These are phyloP conservation scores for Halocaridina rubra DNA, from an alignment of 2,888 invertebrate genomes.

Conservation along the genomic window DNA sequence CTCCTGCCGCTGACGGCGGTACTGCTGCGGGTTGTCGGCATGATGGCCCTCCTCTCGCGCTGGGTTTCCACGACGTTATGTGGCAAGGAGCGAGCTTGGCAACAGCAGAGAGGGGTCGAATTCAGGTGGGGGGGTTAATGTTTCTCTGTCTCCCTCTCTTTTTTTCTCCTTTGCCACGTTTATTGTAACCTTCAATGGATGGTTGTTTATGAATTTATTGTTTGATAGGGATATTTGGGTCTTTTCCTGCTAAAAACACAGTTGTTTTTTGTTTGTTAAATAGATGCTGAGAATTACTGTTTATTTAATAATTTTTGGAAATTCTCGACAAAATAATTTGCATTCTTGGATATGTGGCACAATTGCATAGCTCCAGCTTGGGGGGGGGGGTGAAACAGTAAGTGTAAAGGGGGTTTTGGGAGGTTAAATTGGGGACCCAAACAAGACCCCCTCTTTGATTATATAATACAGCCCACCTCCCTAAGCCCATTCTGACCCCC, in stretches of 20 bases:
- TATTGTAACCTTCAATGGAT: neutral
- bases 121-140: too few species aligned
- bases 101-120: neutral
- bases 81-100: neutral
- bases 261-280: too few species aligned
- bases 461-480: neutral
- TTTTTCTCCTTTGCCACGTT: neutral
- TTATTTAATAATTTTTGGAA: too few species aligned
- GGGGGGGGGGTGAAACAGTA: too few species aligned
- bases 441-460: neutral
- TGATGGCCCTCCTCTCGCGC: neutral
- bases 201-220: neutral
- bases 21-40: neutral
- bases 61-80: neutral
- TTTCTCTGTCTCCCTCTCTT: neutral
- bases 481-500: neutral
- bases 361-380: neutral
- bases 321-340: neutral
- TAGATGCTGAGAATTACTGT: too few species aligned
- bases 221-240: neutral
- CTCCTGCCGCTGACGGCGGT: neutral
- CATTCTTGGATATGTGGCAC: neutral
- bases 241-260: too few species aligned
- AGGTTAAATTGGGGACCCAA: neutral
- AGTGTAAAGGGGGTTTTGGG: too few species aligned